Base-by-base conservation (phyloP, 2,888 invertebrate genomes). In the Caenorhabditis japonica region DNA sequence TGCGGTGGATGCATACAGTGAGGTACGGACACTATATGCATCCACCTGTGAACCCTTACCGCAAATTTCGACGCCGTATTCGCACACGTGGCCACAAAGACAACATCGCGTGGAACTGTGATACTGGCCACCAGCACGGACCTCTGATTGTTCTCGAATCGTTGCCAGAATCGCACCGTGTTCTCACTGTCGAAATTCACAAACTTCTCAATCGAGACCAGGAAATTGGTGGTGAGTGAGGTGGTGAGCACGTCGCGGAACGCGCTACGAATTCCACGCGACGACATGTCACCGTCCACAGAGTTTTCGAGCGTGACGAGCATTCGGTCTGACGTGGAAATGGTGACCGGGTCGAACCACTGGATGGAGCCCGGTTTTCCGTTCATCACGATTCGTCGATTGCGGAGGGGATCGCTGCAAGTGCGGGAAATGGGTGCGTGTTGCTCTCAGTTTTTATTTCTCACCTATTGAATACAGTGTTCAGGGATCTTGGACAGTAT, bases 331-430 rank as follows among this genome's bases (percentile, higher is more conserved):
- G 12, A 5, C 5, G 64, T 64, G 2, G 38, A 10, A 4, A 43
- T 38, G 3, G 33, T 13, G 2, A 53, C 36, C 10, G 81, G 78
- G 47, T 80, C 75, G 15, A 84, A 52, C 85, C 85, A 85, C 47
- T 85, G 85, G 19, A 85, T 47, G 38, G 56, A 61, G 1, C 85
- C 85, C 19, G 80, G 69, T 19, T 81, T 80, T 10, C 75, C 79
- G 49, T 82, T 82, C 52, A 80, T 62, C 8, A 84, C 75, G 12
- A 85, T 13, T 13, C 38, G 56, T 13, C 68, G 61, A 1, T 70
- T 73, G 17, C 59, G 55, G 10, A 59, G 59, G 0, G 79, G 77
- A 43, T 85, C 85, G 21, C 73, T 77, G 59, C 21, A 69, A 70
- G 3, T 1, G 39, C n/a, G 39, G 3, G 2, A 44, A 21, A 44